Evolutionary conservation across 2,113 vertebrate species (phyloP), one percentile per base, ranked within the genome.

Genomic region (Lamprologus speciosus): DNA sequence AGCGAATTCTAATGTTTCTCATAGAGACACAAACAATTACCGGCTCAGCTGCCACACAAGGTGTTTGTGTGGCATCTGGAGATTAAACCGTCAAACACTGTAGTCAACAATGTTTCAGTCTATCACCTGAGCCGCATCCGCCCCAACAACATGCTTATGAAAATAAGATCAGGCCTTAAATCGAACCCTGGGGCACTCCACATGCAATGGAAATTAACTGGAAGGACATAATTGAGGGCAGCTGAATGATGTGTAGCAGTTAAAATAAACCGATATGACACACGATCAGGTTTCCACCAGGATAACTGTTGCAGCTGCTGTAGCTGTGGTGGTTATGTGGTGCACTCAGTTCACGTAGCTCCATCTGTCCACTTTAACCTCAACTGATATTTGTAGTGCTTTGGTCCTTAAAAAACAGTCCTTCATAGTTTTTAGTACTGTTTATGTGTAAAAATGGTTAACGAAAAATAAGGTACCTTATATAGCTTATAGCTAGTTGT

Each of bases 21-120:
- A 51, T 33, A 51, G 37, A 73, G n/a, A 70, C 37, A 16, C 65
- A 70, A 70, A 51, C 45, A 37, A 37, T 50, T 78, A 33, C 26
- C 1, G 0, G 26, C 42, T 75, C 23, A 50, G 70, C 3, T 78
- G 42, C 4, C 70, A 75, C 21, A 11, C 16, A 50, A 31, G 17
- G 42, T 19, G 9, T 19, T 50, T 19, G 42, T 11, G 23, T 78
- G 26, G 0, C 9, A 1, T 1, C 42, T 75, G 14, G 23, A 75
- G 68, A 47, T 5, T 3, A 28, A 13, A 0, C 42, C 1, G 9
- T 50, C 16, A 0, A 1, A 78, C 23, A 12, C 23, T 2, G 23
- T 1, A 2, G 14, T 31, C 42, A 50, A 31, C 9, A 5, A 31
- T 19, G 23, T 31, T 28, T 47, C 26, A 50, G 6, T 78, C 42